Percentiles rank a stretch among this genome's conserved stretches.
Evolutionary conservation across 2,113 vertebrate genomes (phyloP).

Genomic region (Capreolus pygargus): DNA sequence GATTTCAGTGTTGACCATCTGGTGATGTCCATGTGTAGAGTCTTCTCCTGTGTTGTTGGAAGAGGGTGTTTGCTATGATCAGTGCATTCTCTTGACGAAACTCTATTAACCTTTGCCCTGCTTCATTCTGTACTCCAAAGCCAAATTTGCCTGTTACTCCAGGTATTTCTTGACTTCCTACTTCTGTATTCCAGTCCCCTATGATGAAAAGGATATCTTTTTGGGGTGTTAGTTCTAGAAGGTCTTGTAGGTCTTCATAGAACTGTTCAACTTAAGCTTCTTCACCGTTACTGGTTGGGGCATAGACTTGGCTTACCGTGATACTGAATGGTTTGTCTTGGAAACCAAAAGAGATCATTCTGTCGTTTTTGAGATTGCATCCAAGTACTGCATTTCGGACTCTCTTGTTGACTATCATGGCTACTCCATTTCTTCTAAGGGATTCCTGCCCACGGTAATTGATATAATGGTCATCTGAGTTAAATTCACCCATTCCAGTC

Average conservation of each 20-base stretch:
- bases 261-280: not conserved
- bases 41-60: not conserved
- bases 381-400: not conserved
- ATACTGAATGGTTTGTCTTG: not conserved
- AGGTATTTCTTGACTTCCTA: not conserved
- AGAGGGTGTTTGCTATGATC: not conserved
- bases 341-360: not conserved
- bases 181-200: not conserved
- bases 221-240: not conserved
- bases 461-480: not conserved
- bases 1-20: not conserved
- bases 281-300: accelerated
- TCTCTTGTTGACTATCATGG: not conserved
- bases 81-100: not conserved
- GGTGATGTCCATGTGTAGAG: not conserved
- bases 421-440: not conserved
- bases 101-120: not conserved
- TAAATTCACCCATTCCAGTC: accelerated
- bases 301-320: not conserved
- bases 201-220: not conserved
- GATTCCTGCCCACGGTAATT: not conserved
- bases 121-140: not conserved
- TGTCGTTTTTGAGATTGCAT: not conserved
- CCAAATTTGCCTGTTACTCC: not conserved
- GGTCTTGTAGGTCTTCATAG: not conserved